phyloP scores from a whole-genome alignment of 2,797 vertebrate genomes.

The Telmatherina bonti region DNA sequence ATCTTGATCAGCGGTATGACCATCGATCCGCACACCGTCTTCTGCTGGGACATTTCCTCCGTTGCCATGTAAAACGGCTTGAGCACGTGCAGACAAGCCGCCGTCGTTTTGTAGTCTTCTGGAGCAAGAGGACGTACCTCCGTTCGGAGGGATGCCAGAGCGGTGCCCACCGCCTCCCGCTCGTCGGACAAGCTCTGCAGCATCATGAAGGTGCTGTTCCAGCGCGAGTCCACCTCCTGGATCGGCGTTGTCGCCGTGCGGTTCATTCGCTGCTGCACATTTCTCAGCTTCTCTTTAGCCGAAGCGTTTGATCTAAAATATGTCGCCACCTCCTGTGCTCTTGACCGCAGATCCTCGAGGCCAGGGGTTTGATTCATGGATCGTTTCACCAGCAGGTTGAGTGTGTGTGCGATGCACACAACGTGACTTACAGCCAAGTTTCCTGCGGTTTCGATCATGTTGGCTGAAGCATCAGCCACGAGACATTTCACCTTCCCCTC shows the following conservation, averaged over 20 bases:
- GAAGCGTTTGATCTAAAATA: slow-evolving; percentile 3
- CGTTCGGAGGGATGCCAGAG: too few species aligned
- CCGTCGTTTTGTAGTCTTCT: neutral
- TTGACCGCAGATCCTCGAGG: neutral
- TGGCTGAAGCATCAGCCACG: too few species aligned
- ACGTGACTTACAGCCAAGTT: neutral
- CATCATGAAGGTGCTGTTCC: slow-evolving; percentile 6
- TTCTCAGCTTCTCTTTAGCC: neutral
- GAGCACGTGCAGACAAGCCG: neutral
- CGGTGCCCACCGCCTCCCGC: too few species aligned
- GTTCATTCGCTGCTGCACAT: too few species aligned
- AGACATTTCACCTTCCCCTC: neutral
- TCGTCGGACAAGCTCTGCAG: neutral
- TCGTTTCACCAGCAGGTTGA: slow-evolving; percentile 8
- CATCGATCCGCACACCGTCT: neutral
- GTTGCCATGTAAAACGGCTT: neutral
- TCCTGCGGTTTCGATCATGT: too few species aligned
- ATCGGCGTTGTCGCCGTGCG: neutral
- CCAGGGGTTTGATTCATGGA: neutral
- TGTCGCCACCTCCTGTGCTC: neutral
- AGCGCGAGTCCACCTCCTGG: neutral
- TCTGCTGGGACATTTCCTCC: neutral
- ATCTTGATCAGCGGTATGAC: slow-evolving; percentile 3
- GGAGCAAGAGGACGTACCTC: neutral
- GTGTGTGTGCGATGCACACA: slow-evolving; percentile 12